Conservation (phyloP, 2,888 invertebrate species). For the Drosophila suboccidentalis region DNA sequence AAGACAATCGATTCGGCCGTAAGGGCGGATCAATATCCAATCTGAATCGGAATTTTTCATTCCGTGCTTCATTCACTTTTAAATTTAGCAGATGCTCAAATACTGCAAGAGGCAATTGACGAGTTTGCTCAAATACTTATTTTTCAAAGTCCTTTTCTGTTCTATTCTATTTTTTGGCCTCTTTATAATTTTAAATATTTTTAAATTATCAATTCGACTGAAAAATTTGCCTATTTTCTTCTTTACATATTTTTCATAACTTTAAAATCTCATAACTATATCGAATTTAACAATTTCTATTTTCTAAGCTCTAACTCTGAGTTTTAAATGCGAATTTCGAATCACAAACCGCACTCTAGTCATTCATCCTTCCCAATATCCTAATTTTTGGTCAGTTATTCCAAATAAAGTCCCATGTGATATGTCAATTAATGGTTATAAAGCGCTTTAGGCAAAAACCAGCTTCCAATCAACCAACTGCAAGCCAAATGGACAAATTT, state of each 20-base stretch:
- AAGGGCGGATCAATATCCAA: constrained; percentile 43
- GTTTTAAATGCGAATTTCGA: too few relatives aligned
- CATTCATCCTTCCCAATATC: not conserved
- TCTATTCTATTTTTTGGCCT: too few relatives aligned
- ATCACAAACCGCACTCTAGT: too few relatives aligned
- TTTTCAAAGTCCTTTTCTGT: not conserved
- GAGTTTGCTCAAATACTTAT: not conserved
- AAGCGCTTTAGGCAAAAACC: constrained; percentile 3
- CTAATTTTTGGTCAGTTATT: not conserved
- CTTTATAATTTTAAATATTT: too few relatives aligned
- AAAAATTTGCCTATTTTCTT: too few relatives aligned
- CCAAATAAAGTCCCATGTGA: not conserved
- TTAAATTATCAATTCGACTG: too few relatives aligned
- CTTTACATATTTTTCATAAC: too few relatives aligned
- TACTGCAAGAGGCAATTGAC: not conserved
- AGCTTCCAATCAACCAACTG: constrained; percentile 20
- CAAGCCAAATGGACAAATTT: constrained; percentile 34
- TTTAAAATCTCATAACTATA: too few relatives aligned
- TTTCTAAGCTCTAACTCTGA: too few relatives aligned
- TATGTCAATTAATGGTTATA: constrained; percentile 1
- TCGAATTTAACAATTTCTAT: too few relatives aligned
- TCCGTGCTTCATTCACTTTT: constrained; percentile 2
- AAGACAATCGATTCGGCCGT: constrained; percentile 43
- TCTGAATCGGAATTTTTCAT: constrained; percentile 32
- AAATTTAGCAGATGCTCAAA: constrained; percentile 4